Evolutionary conservation across 1,140 invertebrate genomes (phyloP).

Genomic region (Zaprionus camerounensis): DNA sequence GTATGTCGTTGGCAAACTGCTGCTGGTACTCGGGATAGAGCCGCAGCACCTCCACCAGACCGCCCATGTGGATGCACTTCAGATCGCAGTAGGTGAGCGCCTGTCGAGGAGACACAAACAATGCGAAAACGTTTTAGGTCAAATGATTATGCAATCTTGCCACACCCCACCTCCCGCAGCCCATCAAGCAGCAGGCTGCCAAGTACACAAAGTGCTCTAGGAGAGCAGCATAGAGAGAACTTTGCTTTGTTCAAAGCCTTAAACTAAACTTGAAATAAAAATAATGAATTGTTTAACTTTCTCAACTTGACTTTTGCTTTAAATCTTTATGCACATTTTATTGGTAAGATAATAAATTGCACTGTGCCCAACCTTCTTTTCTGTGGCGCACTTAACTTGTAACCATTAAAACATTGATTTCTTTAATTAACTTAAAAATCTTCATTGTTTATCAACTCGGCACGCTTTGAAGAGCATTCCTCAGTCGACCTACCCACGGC

Average conservation of each 20-base stretch:
- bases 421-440: background rate
- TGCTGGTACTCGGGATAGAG: constrained; percentile 97
- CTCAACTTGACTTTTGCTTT: background rate
- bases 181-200: background rate
- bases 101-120: constrained; percentile 68
- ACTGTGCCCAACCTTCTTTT: no score
- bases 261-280: background rate
- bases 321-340: background rate
- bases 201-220: background rate
- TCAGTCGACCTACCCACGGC: background rate
- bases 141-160: constrained; percentile 69
- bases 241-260: background rate
- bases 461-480: constrained; percentile 5
- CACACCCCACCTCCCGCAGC: no score
- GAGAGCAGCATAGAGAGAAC: background rate
- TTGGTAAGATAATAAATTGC: no score
- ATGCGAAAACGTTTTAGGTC: constrained; percentile 47
- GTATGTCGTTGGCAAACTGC: constrained; percentile 96
- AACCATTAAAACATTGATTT: background rate
- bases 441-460: background rate
- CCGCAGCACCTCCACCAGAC: constrained; percentile 94
- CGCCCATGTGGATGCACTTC: constrained; percentile 96
- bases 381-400: no score
- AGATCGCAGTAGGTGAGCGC: constrained; percentile 98
- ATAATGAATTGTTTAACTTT: background rate